Evolutionary conservation across 2,888 invertebrate genomes (phyloP), one percentile per base, ranked within the genome.

Genomic region (Stenichneumon culpator): DNA sequence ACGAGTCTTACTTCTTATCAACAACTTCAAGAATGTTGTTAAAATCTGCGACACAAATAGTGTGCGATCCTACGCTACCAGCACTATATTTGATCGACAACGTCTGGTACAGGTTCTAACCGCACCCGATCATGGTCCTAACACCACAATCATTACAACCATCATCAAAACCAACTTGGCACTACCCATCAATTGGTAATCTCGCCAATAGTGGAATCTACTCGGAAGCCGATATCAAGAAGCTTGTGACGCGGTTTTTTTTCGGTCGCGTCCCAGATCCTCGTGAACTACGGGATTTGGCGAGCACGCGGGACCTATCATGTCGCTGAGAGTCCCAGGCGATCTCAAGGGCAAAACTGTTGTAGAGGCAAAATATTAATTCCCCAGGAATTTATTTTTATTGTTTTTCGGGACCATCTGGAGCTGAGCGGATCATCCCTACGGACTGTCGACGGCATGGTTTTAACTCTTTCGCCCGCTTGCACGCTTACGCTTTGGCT

Each of bases 1-100:
- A 89, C 47, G 39, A 84, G 25, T 84, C 87, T 0, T 67, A 60
- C 11, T 90, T 87, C 52, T 82, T 89, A 47, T 68, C 89, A 19
- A 86, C 90, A 4, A 82, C 86, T 4, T 89, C 89, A 0, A 78
- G 88, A 11, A 83, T 90, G 0, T 19, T 92, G 0, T 72, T 87
- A 2, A 78, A 73, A n/a, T 50, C 82, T 0, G 89, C 85, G 0
- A 84, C 86, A 36, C 82, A 90, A 70, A 73, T 86, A 0, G 82
- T 86, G 1, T 90, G 89, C 50, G 86, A 86, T 28, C 25, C 80
- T 0, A 7, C 88, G 4, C 57, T 87, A 1, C 87, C 90, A 0
- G 79, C 88, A 0, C 22, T 86, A 16, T 89, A 86, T 28, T 25
- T 39, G 3, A 72, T 89, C 9, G 87, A 87, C 65, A 68, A 82